Conservation (phyloP, 2,797 vertebrate genomes). For the Darevskia nairensis region DNA sequence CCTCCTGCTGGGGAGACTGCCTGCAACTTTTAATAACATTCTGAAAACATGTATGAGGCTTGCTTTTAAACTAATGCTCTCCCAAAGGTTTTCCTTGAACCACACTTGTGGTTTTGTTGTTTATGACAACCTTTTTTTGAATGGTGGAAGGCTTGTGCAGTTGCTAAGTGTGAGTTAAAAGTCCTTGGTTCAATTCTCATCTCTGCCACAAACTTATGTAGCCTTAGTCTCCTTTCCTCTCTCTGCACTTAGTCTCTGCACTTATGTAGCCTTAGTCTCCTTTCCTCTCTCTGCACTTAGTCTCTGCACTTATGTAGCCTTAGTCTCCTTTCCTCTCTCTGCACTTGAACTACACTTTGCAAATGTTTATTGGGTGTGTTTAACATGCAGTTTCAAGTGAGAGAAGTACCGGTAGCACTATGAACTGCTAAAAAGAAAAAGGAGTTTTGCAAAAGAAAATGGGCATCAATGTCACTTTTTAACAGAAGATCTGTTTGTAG, state of each 20-base stretch:
- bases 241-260: no score
- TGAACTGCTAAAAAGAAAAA: no score
- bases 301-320: no score
- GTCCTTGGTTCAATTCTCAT: background rate
- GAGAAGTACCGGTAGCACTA: background rate
- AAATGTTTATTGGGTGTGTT: background rate
- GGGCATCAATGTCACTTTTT: background rate
- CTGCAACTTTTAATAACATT: background rate
- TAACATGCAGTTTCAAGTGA: background rate
- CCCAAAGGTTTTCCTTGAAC: background rate
- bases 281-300: background rate
- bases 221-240: no score
- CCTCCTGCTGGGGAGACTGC: background rate
- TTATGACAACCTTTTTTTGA: no score
- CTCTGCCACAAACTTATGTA: background rate
- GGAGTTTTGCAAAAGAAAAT: background rate
- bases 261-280: no score
- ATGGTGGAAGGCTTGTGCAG: no score
- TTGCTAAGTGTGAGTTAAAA: background rate
- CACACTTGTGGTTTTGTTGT: background rate
- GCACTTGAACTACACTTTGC: background rate
- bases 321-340: background rate
- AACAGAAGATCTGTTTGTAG: background rate
- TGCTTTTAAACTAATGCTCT: background rate
- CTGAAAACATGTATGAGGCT: background rate